Evolutionary conservation across 2,113 vertebrate genomes (phyloP).

Genomic region (Litocranius walleri): DNA sequence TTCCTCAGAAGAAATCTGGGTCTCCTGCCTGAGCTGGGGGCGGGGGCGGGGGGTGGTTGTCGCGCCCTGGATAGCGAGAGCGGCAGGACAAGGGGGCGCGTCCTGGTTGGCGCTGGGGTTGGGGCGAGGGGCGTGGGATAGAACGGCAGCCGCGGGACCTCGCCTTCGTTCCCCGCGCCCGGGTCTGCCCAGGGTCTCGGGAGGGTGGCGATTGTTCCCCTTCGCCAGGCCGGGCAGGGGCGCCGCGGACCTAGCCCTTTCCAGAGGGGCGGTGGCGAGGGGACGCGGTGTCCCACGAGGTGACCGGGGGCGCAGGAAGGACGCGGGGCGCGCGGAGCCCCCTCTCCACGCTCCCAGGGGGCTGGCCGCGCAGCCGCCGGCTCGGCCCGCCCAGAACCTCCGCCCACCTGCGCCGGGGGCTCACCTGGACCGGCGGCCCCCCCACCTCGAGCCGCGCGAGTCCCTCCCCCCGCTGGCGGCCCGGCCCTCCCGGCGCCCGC

Average conservation of each 20-base stretch:
- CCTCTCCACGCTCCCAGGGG: neutral
- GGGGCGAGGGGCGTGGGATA: conserved; percentile 9
- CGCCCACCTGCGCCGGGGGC: conserved; percentile 41
- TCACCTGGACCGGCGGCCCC: conserved; percentile 34
- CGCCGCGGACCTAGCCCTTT: conserved; percentile 4
- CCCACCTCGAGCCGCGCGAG: neutral
- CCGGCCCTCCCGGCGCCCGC: neutral
- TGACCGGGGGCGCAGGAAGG: conserved; percentile 48
- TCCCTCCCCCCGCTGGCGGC: neutral
- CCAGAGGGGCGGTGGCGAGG: neutral
- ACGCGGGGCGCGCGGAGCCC: neutral
- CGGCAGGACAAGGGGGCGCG: conserved; percentile 50
- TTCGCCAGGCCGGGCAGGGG: neutral
- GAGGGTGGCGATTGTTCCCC: neutral
- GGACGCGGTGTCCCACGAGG: conserved; percentile 48
- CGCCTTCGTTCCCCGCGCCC: neutral
- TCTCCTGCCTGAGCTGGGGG: conserved; percentile 21
- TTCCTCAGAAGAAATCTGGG: conserved; percentile 33
- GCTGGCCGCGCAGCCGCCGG: neutral
- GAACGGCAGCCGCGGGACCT: conserved; percentile 3
- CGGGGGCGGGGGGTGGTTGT: neutral
- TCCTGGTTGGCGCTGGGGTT: neutral
- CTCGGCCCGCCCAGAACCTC: neutral
- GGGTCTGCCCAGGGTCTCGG: neutral
- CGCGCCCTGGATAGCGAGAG: neutral